These are phyloP conservation scores for Unio delphinus DNA, from an alignment of 2,888 invertebrate genomes.

Conservation along the genomic window DNA sequence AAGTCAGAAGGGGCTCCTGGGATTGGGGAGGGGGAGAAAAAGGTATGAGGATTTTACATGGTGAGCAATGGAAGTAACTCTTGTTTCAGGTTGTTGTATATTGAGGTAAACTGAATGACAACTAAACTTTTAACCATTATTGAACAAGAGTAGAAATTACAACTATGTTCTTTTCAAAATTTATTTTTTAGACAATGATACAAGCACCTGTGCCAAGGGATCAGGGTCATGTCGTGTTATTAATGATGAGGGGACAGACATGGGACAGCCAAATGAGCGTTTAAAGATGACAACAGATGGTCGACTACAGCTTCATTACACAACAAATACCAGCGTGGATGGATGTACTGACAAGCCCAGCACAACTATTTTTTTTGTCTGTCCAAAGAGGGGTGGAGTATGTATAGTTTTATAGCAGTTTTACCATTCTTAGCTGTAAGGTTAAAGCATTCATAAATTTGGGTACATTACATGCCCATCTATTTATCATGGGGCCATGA, in stretches of 20 bases:
- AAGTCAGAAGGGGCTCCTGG: too few relatives aligned
- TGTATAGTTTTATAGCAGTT: conserved; percentile 10
- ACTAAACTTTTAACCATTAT: too few relatives aligned
- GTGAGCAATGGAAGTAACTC: too few relatives aligned
- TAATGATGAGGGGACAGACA: conserved; percentile 12
- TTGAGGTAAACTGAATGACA: too few relatives aligned
- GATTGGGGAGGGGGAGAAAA: too few relatives aligned
- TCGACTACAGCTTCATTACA: conserved; percentile 41
- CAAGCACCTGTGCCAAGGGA: conserved; percentile 40
- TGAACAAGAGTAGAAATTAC: too few relatives aligned
- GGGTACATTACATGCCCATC: not conserved
- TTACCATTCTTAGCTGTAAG: not conserved
- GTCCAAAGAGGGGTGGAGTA: conserved; percentile 61
- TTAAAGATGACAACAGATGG: conserved; percentile 31
- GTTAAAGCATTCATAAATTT: not conserved
- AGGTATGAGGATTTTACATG: too few relatives aligned
- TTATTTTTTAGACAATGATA: conserved; percentile 15
- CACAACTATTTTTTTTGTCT: conserved; percentile 59
- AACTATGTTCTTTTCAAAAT: conserved; percentile 3
- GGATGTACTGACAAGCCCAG: conserved; percentile 46
- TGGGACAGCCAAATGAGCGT: conserved; percentile 34
- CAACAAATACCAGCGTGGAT: conserved; percentile 18
- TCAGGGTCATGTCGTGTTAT: conserved; percentile 41
- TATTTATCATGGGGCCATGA: not conserved
- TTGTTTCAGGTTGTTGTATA: not conserved